Percentiles rank a stretch among this genome's conserved stretches.
These are phyloP conservation scores for Thamnophis sirtalis DNA, from an alignment of 2,113 vertebrate species.

Conservation along the genomic window DNA sequence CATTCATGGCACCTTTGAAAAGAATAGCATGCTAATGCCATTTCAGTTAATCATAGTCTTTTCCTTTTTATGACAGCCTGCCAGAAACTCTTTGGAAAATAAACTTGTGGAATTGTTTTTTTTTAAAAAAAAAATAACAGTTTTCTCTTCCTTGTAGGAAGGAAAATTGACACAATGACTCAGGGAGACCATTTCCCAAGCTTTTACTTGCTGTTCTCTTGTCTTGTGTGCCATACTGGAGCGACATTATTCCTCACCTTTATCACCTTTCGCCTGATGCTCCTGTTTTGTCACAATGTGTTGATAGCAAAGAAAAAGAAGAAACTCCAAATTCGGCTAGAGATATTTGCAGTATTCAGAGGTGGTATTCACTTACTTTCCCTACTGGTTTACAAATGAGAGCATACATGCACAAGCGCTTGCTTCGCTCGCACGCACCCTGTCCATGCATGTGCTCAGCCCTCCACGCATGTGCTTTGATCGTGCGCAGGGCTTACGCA, in stretches of 20 bases:
- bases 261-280: slow-evolving; percentile 40
- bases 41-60: slow-evolving; percentile 52
- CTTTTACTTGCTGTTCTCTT: slow-evolving; percentile 17
- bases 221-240: slow-evolving; percentile 28
- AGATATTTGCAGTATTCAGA: not conserved
- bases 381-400: no score
- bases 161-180: slow-evolving; percentile 17
- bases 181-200: not conserved
- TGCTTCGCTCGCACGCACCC: no score
- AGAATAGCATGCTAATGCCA: slow-evolving; percentile 51
- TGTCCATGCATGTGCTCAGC: no score
- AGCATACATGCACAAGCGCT: no score
- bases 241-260: slow-evolving; percentile 33
- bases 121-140: slow-evolving; percentile 17
- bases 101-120: slow-evolving; percentile 34
- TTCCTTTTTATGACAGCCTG: slow-evolving; percentile 40
- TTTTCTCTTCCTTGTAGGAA: slow-evolving; percentile 1
- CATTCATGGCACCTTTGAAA: slow-evolving; percentile 34
- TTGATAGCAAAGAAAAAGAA: slow-evolving; percentile 19
- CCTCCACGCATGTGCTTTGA: no score
- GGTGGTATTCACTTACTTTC: no score
- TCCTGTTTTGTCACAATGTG: slow-evolving; percentile 22
- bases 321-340: not conserved
- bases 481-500: no score
- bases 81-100: slow-evolving; percentile 50